phyloP scores from a whole-genome alignment of 2,888 invertebrate genomes.

The Prosapia bicincta region DNA sequence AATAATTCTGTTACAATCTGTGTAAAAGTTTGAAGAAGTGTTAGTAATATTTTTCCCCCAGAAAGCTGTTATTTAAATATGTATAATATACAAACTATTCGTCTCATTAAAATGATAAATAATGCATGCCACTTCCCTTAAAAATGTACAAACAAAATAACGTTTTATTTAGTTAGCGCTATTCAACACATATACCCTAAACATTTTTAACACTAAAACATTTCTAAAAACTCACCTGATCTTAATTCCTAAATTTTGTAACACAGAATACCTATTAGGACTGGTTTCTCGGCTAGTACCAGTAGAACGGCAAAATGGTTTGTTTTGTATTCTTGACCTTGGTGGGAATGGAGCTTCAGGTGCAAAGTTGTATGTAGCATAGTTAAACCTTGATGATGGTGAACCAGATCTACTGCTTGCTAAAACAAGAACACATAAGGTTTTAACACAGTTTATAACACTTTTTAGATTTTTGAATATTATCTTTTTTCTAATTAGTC shows the following conservation, averaged over 20 bases:
- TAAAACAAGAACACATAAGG: conserved; percentile 49
- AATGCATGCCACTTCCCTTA: too few species aligned
- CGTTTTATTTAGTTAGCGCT: too few species aligned
- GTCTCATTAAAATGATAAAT: too few species aligned
- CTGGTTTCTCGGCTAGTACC: conserved; percentile 48
- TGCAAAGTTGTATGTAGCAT: conserved; percentile 58
- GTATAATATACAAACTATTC: too few species aligned
- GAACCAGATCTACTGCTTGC: conserved; percentile 93
- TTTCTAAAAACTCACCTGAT: conserved; percentile 29
- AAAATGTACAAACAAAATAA: too few species aligned
- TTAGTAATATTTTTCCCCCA: too few species aligned
- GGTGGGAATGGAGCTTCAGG: conserved; percentile 46
- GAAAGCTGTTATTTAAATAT: too few species aligned
- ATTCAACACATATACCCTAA: too few species aligned
- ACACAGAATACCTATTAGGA: conserved; percentile 47
- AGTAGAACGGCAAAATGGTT: conserved; percentile 39
- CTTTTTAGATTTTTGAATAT: conserved; percentile 27
- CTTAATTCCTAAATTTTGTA: conserved; percentile 44
- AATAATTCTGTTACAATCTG: too few species aligned
- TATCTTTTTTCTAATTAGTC: background rate
- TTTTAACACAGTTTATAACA: conserved; percentile 8
- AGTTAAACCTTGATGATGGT: conserved; percentile 80
- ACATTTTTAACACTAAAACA: too few species aligned
- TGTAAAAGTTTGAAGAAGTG: too few species aligned
- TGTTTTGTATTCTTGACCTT: conserved; percentile 54